Base-by-base conservation (phyloP, 2,888 invertebrate genomes). In the Tachina fera region DNA sequence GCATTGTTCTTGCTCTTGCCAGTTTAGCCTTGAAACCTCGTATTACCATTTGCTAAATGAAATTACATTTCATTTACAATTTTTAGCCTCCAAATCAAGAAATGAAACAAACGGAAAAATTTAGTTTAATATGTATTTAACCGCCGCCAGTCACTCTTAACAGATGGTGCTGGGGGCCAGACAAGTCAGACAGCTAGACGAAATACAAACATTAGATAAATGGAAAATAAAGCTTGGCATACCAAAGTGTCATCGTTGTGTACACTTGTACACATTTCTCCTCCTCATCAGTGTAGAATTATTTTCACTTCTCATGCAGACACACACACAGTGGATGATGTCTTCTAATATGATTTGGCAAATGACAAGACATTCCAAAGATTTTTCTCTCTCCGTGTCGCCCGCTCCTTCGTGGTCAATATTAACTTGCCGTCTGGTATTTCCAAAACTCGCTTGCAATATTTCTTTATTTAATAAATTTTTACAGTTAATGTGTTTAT, bases 81-180 rank as follows among this genome's bases (percentile, higher is more conserved):
- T 14, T 47, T 47, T 49, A 13, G 51, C 13, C 51, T 39, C 9
- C 14, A 39, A 60, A 60, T 22, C 39, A 75, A 60, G 39, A 47
- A 58, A 43, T n/a, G 51, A 39, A 31, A 39, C n/a, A n/a, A 31
- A 6, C 16, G 51, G 0, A 65, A 76, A 76, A 45, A 84, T 76
- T 84, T 65, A 76, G 76, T 80, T 84, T 80, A 80, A 84, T 84
- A 77, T 80, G 84, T 53, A 76, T 60, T 84, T 84, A 84, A 53
- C 84, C 51, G 9, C 63, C 10, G 9, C 63, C 10, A 67, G 31
- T 31, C 43, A 43, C 19, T 58, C 51, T 41, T 22, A 67, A 68
- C 61, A 51, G 43, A 53, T 60, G 10, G n/a, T 58, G 16, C 65
- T 31, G 72, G 45, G 6, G 31, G 31, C 31, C 45, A 22, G 19